A percentile compares a stretch with the other conserved stretches of the same genome.
Conservation (phyloP, 2,888 invertebrate species). For the Coenonympha arcania region DNA sequence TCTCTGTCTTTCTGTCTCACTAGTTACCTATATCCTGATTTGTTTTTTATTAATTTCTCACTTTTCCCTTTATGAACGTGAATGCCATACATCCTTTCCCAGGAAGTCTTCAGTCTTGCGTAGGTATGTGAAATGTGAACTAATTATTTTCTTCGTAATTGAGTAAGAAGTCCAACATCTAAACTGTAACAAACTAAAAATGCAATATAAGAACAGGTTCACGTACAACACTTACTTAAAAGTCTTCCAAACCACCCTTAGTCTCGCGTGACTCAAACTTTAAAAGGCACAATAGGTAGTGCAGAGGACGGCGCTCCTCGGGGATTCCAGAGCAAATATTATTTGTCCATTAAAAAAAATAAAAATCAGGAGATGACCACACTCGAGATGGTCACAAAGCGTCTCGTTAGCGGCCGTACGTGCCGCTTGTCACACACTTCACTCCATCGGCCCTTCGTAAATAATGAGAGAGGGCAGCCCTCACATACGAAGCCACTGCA, state of each 20-base stretch:
- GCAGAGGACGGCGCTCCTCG: constrained; percentile 43
- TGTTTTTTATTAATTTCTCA: too few species aligned
- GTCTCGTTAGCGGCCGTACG: constrained; percentile 73
- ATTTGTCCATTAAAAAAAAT: constrained; percentile 73
- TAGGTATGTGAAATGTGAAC: too few species aligned
- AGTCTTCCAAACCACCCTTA: background rate
- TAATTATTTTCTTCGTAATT: too few species aligned
- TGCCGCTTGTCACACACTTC: constrained; percentile 72
- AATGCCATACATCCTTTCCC: too few species aligned
- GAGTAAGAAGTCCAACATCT: too few species aligned
- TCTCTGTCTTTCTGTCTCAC: too few species aligned
- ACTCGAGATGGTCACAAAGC: constrained; percentile 71
- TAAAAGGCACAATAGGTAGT: constrained; percentile 62
- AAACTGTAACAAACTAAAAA: too few species aligned
- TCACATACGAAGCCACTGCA: constrained; percentile 40
- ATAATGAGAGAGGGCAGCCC: constrained; percentile 69
- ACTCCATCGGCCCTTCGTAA: constrained; percentile 72
- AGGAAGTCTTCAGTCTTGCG: too few species aligned
- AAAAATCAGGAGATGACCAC: constrained; percentile 67
- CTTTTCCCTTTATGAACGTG: too few species aligned
- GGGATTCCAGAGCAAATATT: constrained; percentile 61
- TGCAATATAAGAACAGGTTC: background rate
- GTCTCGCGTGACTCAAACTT: constrained; percentile 31
- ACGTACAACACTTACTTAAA: background rate
- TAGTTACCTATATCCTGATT: too few species aligned